A percentile compares a stretch with the other conserved stretches of the same genome.
These are phyloP conservation scores for Sebastes diaconus DNA, from an alignment of 2,797 vertebrate species.

Conservation along the genomic window DNA sequence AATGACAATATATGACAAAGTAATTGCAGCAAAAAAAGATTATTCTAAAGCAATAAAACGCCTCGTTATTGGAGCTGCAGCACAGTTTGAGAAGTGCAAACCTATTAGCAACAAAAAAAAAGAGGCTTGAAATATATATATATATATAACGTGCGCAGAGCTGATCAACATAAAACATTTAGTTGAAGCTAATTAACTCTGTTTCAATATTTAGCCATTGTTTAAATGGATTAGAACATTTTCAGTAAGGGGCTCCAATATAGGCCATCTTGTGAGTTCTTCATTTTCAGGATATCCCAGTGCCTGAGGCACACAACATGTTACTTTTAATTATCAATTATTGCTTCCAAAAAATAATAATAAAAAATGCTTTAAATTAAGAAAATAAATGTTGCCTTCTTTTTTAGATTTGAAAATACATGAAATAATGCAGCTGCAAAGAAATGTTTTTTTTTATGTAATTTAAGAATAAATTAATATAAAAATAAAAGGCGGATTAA, in stretches of 20 bases:
- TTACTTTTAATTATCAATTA: constrained; percentile 2
- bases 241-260: neutral
- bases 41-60: constrained; percentile 80
- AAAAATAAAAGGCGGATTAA: neutral
- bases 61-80: constrained; percentile 73
- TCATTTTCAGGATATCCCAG: constrained; percentile 7
- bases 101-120: constrained; percentile 52
- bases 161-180: constrained; percentile 51
- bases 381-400: neutral
- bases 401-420: neutral
- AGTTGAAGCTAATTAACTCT: constrained; percentile 51
- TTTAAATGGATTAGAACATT: constrained; percentile 26
- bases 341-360: neutral
- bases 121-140: constrained; percentile 46
- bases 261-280: neutral
- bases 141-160: constrained; percentile 7
- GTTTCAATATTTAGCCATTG: constrained; percentile 45
- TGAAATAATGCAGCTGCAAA: neutral
- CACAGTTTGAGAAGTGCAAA: constrained; percentile 69
- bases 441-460: neutral
- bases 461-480: neutral
- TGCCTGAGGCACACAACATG: constrained; percentile 26
- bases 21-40: constrained; percentile 85
- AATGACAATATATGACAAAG: constrained; percentile 88
- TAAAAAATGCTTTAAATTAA: neutral